These are phyloP conservation scores for Macroramphosus scolopax DNA, from an alignment of 2,797 vertebrate genomes.

Conservation along the genomic window DNA sequence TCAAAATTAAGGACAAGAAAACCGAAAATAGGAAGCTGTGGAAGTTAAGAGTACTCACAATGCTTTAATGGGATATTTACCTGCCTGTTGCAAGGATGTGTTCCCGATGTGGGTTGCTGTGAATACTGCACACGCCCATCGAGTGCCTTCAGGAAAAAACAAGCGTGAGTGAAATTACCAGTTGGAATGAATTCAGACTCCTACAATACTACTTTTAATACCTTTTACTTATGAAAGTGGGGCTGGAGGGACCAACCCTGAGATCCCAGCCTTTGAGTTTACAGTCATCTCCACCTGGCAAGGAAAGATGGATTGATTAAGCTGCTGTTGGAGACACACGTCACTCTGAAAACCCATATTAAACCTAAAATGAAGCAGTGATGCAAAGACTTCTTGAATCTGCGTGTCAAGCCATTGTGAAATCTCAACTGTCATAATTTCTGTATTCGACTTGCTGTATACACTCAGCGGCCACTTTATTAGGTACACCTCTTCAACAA, in stretches of 20 bases:
- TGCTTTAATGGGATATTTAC: slow-evolving; percentile 63
- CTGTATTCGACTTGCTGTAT: too few relatives aligned
- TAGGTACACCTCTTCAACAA: too few relatives aligned
- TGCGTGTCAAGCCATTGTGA: too few relatives aligned
- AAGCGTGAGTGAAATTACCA: too few relatives aligned
- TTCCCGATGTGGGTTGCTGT: slow-evolving; percentile 86
- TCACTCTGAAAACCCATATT: too few relatives aligned
- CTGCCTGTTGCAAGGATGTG: slow-evolving; percentile 91
- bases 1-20: not conserved
- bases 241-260: slow-evolving; percentile 65
- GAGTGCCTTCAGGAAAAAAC: slow-evolving; percentile 80
- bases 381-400: too few relatives aligned
- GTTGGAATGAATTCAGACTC: not conserved
- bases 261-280: slow-evolving; percentile 94
- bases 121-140: slow-evolving; percentile 96
- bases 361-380: too few relatives aligned
- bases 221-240: slow-evolving; percentile 86
- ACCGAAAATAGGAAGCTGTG: not conserved
- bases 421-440: too few relatives aligned
- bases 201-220: slow-evolving; percentile 34
- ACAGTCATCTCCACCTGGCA: slow-evolving; percentile 90
- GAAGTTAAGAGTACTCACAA: not conserved
- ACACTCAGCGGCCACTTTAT: too few relatives aligned
- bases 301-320: not conserved
- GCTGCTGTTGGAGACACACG: too few relatives aligned